These are phyloP conservation scores for Melolontha melolontha DNA, from an alignment of 2,888 invertebrate species.

Conservation along the genomic window DNA sequence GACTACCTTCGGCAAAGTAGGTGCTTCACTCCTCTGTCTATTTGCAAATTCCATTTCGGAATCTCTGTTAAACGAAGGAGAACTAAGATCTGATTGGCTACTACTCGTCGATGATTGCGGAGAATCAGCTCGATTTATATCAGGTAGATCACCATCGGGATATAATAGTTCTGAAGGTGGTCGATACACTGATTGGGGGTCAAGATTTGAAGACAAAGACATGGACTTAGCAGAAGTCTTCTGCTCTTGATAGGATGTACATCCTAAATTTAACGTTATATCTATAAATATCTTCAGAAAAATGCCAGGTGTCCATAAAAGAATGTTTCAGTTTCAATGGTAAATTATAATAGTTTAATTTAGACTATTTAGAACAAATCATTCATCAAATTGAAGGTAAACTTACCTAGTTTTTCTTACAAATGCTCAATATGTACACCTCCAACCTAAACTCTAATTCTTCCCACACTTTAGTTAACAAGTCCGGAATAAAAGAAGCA, in stretches of 20 bases:
- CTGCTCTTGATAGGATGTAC: constrained; percentile 66
- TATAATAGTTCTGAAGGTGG: constrained; percentile 92
- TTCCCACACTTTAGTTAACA: no score
- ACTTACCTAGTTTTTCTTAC: no score
- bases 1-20: constrained; percentile 49
- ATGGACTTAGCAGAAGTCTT: constrained; percentile 69
- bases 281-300: no score
- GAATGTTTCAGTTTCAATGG: no score
- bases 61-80: constrained; percentile 77
- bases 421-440: no score
- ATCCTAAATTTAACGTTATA: constrained; percentile 53
- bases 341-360: no score
- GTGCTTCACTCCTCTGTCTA: constrained; percentile 62
- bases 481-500: no score
- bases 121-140: constrained; percentile 73
- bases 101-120: constrained; percentile 78
- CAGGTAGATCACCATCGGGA: constrained; percentile 74
- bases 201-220: constrained; percentile 80
- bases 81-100: constrained; percentile 77
- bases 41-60: constrained; percentile 72
- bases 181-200: constrained; percentile 84
- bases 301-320: no score
- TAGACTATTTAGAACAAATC: no score
- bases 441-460: no score
- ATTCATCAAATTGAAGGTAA: no score